These are phyloP conservation scores for Holocentrus rufus DNA, from an alignment of 2,797 vertebrate species.

Conservation along the genomic window DNA sequence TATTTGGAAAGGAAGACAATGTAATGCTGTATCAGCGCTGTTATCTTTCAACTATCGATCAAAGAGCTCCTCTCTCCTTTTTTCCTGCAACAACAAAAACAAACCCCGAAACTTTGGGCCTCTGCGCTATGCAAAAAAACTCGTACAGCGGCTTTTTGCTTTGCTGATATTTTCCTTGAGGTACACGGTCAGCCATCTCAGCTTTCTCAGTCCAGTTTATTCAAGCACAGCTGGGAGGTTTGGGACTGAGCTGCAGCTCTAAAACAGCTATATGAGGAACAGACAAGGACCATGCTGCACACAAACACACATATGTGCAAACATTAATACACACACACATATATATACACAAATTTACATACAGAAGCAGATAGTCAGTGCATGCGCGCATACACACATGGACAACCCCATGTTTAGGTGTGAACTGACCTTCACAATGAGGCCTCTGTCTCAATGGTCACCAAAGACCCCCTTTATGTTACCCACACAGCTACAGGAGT, in stretches of 20 bases:
- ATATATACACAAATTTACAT: background rate
- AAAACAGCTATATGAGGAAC: background rate
- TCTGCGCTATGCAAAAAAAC: conserved; percentile 2
- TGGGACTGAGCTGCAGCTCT: conserved; percentile 4
- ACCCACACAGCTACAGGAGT: conserved; percentile 36
- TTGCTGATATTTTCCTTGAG: conserved; percentile 4
- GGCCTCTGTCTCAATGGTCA: conserved; percentile 45
- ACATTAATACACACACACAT: background rate
- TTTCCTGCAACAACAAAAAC: conserved; percentile 16
- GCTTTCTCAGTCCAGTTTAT: background rate
- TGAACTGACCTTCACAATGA: conserved; percentile 55
- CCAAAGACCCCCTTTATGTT: conserved; percentile 41
- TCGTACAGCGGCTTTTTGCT: conserved; percentile 1
- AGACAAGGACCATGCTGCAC: conserved; percentile 10
- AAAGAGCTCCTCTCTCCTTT: conserved; percentile 30
- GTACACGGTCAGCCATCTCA: background rate
- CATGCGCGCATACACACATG: background rate
- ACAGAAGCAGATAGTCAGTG: background rate
- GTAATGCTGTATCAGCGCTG: conserved; percentile 44
- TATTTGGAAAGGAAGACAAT: conserved; percentile 39
- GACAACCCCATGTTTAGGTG: conserved; percentile 17
- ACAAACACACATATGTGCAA: background rate
- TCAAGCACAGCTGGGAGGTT: conserved; percentile 15
- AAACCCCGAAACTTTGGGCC: conserved; percentile 5
- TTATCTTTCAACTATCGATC: conserved; percentile 45